Evolutionary conservation across 2,113 vertebrate species (phyloP).

Genomic region (Perca flavescens): DNA sequence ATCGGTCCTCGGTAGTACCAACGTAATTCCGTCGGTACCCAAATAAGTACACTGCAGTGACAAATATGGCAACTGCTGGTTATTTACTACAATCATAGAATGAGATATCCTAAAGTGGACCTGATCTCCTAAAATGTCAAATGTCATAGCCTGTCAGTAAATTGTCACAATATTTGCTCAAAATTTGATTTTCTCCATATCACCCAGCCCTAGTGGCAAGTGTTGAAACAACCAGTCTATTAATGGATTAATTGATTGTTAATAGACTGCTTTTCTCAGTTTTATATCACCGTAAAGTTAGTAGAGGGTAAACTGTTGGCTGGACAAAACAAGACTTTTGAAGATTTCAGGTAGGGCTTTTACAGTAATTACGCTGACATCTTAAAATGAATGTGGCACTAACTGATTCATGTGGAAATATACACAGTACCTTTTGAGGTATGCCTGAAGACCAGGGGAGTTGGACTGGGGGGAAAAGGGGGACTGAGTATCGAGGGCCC

Average conservation of each 20-base stretch:
- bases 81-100: background rate
- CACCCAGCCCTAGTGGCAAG: background rate
- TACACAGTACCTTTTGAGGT: background rate
- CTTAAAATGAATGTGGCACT: constrained; percentile 1
- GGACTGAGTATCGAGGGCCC: too few species aligned
- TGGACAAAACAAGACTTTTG: too few species aligned
- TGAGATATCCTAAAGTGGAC: background rate
- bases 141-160: too few species aligned
- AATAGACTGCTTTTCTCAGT: too few species aligned
- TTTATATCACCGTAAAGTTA: too few species aligned
- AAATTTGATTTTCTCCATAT: too few species aligned
- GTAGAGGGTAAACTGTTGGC: too few species aligned
- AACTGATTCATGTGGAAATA: constrained; percentile 20
- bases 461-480: too few species aligned
- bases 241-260: background rate
- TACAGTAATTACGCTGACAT: background rate
- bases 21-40: too few species aligned
- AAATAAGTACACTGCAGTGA: background rate
- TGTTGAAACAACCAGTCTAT: background rate
- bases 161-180: too few species aligned
- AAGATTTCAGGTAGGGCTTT: background rate
- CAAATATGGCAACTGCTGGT: background rate
- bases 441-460: background rate
- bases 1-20: too few species aligned
- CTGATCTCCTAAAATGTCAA: background rate